Evolutionary conservation across 2,888 invertebrate genomes (phyloP).

Genomic region (Sclerodermus sp.): DNA sequence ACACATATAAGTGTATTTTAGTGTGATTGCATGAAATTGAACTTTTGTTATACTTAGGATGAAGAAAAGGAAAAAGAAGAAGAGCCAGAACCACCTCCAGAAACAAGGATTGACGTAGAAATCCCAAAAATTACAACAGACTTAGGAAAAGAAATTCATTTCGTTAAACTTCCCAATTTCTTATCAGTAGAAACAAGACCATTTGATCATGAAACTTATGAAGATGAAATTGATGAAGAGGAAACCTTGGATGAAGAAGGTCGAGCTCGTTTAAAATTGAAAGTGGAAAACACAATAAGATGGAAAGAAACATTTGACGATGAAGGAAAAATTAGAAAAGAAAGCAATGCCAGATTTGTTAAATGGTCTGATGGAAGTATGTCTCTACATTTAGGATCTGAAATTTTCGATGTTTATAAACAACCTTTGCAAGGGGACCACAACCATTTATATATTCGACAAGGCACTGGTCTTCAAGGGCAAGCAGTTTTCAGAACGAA

Average conservation of each 20-base stretch:
- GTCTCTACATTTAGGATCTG: conserved; percentile 94
- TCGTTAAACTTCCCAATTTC: conserved; percentile 97
- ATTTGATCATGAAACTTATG: conserved; percentile 92
- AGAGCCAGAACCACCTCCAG: conserved; percentile 81
- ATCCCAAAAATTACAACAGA: conserved; percentile 94
- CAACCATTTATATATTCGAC: conserved; percentile 96
- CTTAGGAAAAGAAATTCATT: conserved; percentile 89
- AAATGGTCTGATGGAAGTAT: conserved; percentile 98
- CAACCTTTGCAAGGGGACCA: conserved; percentile 93
- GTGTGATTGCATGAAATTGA: no score
- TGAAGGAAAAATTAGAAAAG: conserved; percentile 77
- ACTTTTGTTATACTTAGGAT: no score
- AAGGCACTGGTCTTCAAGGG: conserved; percentile 96
- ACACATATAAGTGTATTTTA: no score
- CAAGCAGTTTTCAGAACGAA: conserved; percentile 97
- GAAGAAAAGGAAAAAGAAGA: conserved; percentile 70
- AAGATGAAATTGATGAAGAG: conserved; percentile 98
- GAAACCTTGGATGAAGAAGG: conserved; percentile 98
- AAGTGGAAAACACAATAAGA: conserved; percentile 96
- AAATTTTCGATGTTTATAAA: conserved; percentile 97
- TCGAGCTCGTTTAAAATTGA: conserved; percentile 84
- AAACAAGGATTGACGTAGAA: conserved; percentile 94
- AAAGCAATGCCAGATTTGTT: conserved; percentile 94
- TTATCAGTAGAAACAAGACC: conserved; percentile 96
- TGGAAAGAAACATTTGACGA: conserved; percentile 87